Evolutionary conservation across 2,888 invertebrate genomes (phyloP).

Genomic region (Drosophila nr. perissopoda): DNA sequence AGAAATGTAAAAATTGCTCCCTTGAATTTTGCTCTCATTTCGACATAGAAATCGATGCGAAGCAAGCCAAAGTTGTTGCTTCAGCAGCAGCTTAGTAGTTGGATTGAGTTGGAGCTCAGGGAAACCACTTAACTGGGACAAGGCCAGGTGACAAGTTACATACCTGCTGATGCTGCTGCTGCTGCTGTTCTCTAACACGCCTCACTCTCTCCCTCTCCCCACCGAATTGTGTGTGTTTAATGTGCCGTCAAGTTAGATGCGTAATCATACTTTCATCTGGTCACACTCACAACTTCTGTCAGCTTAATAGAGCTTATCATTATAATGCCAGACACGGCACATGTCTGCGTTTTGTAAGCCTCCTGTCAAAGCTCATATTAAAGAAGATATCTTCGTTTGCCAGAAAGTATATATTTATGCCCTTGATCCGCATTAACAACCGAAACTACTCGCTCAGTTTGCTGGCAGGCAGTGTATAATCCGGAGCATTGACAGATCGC

Average conservation of each 20-base stretch:
- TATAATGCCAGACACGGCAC: neutral
- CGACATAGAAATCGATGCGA: conserved; percentile 47
- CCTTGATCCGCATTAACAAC: neutral
- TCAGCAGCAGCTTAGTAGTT: conserved; percentile 31
- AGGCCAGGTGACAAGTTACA: conserved; percentile 36
- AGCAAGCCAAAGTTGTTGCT: conserved; percentile 3
- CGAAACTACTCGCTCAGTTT: neutral
- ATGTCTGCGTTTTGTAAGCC: neutral
- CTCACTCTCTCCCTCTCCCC: no score
- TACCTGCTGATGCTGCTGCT: neutral
- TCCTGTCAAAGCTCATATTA: neutral
- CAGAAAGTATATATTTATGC: neutral
- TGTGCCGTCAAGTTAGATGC: conserved; percentile 18
- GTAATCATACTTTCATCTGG: conserved; percentile 17
- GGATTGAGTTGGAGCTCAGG: conserved; percentile 14
- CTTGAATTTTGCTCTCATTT: conserved; percentile 21
- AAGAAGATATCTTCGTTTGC: neutral
- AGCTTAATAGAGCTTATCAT: conserved; percentile 10
- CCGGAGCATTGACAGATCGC: no score
- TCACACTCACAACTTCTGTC: conserved; percentile 17
- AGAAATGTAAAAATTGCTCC: conserved; percentile 35
- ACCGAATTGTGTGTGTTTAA: conserved; percentile 33
- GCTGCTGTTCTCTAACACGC: neutral
- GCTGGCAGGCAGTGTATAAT: neutral
- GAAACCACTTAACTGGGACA: conserved; percentile 41